Conservation (phyloP, 2,888 invertebrate species). For the Drosophila birchii region DNA sequence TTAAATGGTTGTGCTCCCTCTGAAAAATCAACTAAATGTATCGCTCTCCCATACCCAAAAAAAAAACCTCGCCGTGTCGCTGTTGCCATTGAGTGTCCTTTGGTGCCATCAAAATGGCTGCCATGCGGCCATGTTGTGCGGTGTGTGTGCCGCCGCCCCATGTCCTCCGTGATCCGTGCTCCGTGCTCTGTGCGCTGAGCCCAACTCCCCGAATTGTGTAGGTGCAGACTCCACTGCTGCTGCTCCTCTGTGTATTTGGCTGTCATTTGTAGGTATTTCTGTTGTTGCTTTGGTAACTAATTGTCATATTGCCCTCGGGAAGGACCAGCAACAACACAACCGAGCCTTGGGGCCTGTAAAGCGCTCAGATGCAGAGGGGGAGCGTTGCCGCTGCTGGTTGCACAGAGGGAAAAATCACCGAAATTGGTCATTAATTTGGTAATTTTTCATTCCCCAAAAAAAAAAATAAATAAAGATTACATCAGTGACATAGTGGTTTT, state of each 20-base stretch:
- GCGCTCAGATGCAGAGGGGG: conserved; percentile 3
- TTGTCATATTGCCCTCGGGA: conserved; percentile 76
- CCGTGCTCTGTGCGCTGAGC: not conserved
- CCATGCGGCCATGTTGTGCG: conserved; percentile 62
- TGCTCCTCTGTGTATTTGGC: conserved; percentile 66
- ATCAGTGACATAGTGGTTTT: conserved; percentile 1
- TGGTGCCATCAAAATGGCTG: conserved; percentile 72
- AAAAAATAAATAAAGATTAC: not conserved
- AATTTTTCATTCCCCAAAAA: not conserved
- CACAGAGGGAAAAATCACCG: conserved; percentile 34
- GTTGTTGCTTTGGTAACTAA: conserved; percentile 79
- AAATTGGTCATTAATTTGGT: conserved; percentile 46
- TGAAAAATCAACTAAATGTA: conserved; percentile 71
- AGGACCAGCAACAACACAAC: conserved; percentile 61
- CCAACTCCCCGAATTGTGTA: conserved; percentile 11
- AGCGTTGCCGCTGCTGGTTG: not conserved
- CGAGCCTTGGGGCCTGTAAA: conserved; percentile 32
- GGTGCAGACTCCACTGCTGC: conserved; percentile 16
- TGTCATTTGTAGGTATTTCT: conserved; percentile 79
- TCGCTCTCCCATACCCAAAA: conserved; percentile 37
- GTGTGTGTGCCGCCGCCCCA: conserved; percentile 44
- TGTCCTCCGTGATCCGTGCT: conserved; percentile 23
- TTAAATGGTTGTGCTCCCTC: conserved; percentile 56
- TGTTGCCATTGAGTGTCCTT: conserved; percentile 51
- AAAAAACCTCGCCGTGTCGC: conserved; percentile 15